Evolutionary conservation across 2,888 invertebrate genomes (phyloP).

Genomic region (Ochropleura plecta): DNA sequence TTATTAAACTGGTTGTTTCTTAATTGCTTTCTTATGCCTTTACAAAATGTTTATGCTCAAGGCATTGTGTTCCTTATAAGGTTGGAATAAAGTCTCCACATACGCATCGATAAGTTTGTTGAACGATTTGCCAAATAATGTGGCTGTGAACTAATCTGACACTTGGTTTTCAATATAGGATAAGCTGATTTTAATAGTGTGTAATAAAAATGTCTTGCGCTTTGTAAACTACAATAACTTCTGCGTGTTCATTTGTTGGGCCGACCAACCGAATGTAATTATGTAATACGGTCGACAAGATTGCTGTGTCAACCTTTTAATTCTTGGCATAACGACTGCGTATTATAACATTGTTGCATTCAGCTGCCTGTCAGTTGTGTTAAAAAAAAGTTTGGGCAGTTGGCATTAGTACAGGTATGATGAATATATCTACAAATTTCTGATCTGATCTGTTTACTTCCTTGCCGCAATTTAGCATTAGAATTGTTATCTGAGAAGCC

Average conservation of each 20-base stretch:
- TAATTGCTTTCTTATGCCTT: conserved; percentile 84
- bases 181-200: conserved; percentile 68
- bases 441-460: too few relatives aligned
- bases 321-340: neutral
- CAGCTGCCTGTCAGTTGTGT: conserved; percentile 36
- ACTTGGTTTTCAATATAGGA: conserved; percentile 72
- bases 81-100: conserved; percentile 28
- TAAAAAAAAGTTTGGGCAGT: conserved; percentile 4
- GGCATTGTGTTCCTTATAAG: conserved; percentile 29
- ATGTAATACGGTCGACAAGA: conserved; percentile 1
- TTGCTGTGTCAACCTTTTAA: conserved; percentile 7
- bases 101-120: conserved; percentile 18
- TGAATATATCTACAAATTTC: too few relatives aligned
- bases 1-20: conserved; percentile 71
- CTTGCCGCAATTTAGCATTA: too few relatives aligned
- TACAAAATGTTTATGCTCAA: conserved; percentile 60
- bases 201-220: conserved; percentile 52
- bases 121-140: conserved; percentile 72
- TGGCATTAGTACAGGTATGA: neutral
- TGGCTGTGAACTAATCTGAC: conserved; percentile 78
- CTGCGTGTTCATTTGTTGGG: conserved; percentile 36
- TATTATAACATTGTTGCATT: conserved; percentile 12
- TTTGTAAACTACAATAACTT: conserved; percentile 40
- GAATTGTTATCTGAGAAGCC: neutral
- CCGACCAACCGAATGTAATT: neutral